Evolutionary conservation across 2,888 invertebrate genomes (phyloP), one percentile per base, ranked within the genome.

Genomic region (Hirtodrosophila cameraria): DNA sequence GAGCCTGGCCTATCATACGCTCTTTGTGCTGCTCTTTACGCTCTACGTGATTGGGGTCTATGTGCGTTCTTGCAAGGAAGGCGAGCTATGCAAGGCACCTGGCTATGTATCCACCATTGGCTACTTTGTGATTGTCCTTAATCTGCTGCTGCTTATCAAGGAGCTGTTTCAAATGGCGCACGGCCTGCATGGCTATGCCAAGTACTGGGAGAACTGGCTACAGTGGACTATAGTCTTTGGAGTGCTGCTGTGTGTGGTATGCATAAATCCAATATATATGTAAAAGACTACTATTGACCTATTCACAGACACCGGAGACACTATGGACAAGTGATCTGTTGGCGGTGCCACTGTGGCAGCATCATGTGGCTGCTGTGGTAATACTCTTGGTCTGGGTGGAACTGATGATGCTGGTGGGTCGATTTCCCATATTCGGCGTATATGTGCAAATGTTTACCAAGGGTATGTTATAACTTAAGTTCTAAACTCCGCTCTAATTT

Each of bases 391-490:
- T 95, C 30, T 97, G 96, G 96, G 89, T 96, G 5, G 96, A 97
- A 87, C 90, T 96, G 11, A 96, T 97, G 95, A 94, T 96, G 93
- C 93, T 96, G 18, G 94, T 97, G 11, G 96, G 96, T 15, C 92
- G 96, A 53, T 96, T 97, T 90, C 97, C 96, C 27, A 95, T 95
- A 73, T 96, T 96, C 78, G 96, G 96, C 0, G 91, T 96, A 2
- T 96, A 96, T 87, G 94, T 97, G 15, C 96, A 96, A 91, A 96
- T 97, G 96, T 96, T 96, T 88, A 95, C 96, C 1, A 95, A 94
- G 81, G 94, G 93, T 93, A 45, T 1, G 15, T 31, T 13, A 4
- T 9, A 8, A 0, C 8, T 23, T 1, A 7, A 7, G 6, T 6
- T 18, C 2, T 7, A 41, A 8, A 4, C 23, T 43, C 2, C 5